phyloP scores from a whole-genome alignment of 2,113 vertebrate genomes.

The Tyto alba region DNA sequence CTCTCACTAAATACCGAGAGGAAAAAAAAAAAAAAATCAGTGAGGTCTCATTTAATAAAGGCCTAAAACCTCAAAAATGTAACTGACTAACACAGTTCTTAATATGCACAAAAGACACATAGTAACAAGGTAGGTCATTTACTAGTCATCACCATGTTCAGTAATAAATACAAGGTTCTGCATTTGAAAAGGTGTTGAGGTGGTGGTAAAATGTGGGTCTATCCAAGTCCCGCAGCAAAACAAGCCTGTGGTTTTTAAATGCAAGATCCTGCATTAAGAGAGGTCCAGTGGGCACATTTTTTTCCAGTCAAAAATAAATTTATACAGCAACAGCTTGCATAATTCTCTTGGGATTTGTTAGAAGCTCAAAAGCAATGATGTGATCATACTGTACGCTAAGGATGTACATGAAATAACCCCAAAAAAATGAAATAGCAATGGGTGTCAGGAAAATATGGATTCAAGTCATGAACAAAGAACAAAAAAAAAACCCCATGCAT shows the following conservation, averaged over 20 bases:
- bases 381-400: not conserved
- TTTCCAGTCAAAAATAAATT: fast-evolving
- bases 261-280: not conserved
- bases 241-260: not conserved
- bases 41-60: not conserved
- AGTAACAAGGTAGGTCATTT: not conserved
- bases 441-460: not conserved
- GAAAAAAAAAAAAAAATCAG: fast-evolving
- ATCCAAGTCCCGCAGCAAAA: not conserved
- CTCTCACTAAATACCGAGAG: not conserved
- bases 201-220: not conserved
- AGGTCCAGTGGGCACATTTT: not conserved
- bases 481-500: not conserved
- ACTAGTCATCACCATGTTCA: not conserved
- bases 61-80: not conserved
- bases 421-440: not conserved
- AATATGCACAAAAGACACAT: not conserved
- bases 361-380: not conserved
- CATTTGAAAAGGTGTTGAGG: not conserved
- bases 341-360: not conserved
- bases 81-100: not conserved
- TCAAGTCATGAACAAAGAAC: not conserved
- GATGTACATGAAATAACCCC: not conserved
- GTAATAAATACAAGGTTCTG: not conserved
- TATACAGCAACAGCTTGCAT: not conserved